These are phyloP conservation scores for Meles meles DNA, from an alignment of 2,113 vertebrate species.

Conservation along the genomic window DNA sequence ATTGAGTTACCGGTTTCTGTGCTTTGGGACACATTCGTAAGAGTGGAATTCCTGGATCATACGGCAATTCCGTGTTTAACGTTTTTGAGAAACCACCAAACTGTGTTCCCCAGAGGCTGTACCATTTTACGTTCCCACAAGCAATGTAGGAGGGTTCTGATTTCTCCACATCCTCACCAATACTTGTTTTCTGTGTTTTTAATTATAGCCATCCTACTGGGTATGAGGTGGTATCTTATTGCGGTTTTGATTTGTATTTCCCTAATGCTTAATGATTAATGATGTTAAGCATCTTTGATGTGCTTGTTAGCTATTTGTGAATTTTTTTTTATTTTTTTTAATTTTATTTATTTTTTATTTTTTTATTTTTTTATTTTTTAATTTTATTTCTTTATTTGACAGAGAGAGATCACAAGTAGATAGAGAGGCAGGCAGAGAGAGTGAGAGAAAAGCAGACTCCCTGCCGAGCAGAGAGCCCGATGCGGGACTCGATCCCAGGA, in stretches of 20 bases:
- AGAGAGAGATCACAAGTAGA: too few relatives aligned
- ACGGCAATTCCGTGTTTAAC: neutral
- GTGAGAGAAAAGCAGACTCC: too few relatives aligned
- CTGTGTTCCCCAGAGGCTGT: neutral
- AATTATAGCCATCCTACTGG: neutral
- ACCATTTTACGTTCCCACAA: neutral
- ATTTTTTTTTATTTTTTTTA: neutral
- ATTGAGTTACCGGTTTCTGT: neutral
- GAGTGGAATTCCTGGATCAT: neutral
- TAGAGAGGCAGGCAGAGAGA: too few relatives aligned
- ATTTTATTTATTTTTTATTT: too few relatives aligned
- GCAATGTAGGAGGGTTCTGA: neutral
- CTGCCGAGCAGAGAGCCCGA: too few relatives aligned
- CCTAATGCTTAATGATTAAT: neutral
- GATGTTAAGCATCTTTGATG: neutral
- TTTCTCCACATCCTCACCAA: neutral
- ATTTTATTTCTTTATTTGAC: too few relatives aligned
- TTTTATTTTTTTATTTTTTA: too few relatives aligned
- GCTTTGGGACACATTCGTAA: neutral
- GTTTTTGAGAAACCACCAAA: neutral
- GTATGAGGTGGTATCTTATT: neutral
- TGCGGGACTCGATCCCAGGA: too few relatives aligned
- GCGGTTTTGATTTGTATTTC: constrained; percentile 16
- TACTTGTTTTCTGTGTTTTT: neutral
- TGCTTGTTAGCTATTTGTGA: neutral